Base-by-base conservation (phyloP, 2,797 vertebrate genomes). In the Glyptemys insculpta region DNA sequence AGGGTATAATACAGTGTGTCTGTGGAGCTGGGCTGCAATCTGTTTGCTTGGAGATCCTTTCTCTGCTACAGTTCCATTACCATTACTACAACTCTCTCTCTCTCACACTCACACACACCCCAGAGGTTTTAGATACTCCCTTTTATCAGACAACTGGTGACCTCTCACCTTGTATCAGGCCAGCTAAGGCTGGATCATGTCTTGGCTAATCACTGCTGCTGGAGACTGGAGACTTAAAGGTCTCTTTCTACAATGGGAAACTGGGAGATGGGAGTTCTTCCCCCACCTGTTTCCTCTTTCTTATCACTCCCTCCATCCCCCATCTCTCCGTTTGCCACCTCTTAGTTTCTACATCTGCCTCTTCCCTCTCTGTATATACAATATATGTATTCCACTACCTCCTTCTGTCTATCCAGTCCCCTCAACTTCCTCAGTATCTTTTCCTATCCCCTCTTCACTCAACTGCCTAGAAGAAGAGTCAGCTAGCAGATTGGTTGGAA, bases 181-280 rank as follows among this genome's bases (percentile, higher is more conserved):
- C 80, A 72, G 95, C 19, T 0, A n/a, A 87, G 96, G 92, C 97
- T 96, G 96, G 79, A 96, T 94, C 96, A 3, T 91, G 94, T 94
- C 94, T 87, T 79, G 11, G 53, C 94, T 97, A 78, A 92, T 97
- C 95, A 92, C 91, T 7, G 18, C 4, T 68, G 79, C 96, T 34
- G 74, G 89, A 41, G 92, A 62, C 49, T 41, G 72, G 90, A 94
- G 93, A 86, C 86, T 41, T 52, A 1, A 18, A 83, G 92, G 53
- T 84, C 90, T 84, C 79, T 72, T 16, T 50, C 94, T 37, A 9
- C 25, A 3, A 3, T 29, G 76, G 12, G 79, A 50, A 29, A 90
- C 3, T 0, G 5, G 34, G 41, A 91, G 23, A 49, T 76, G 5
- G 31, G 41, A 91, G 23, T 52, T 76, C 79, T 49, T 19, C 54